Evolutionary conservation across 2,888 invertebrate genomes (phyloP).

Genomic region (Drosophila testacea): DNA sequence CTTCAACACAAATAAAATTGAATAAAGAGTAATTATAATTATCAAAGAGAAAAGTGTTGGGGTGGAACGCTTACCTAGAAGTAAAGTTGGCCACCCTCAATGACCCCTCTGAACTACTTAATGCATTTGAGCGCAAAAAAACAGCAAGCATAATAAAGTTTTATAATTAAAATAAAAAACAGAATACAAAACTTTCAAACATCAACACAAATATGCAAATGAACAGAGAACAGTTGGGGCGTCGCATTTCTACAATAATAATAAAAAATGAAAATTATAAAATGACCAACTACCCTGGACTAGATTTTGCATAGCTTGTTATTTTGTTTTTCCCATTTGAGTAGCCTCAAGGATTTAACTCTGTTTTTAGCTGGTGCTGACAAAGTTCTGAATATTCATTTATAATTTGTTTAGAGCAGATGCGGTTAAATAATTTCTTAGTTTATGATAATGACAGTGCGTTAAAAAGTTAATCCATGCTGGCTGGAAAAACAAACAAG

Average conservation of each 20-base stretch:
- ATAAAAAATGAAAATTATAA: background rate
- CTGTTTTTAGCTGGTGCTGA: background rate
- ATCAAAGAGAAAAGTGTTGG: conserved; percentile 7
- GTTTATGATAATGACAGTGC: background rate
- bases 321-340: conserved; percentile 10
- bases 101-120: conserved; percentile 10
- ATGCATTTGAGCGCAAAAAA: conserved; percentile 15
- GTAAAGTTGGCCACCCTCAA: background rate
- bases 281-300: conserved; percentile 1
- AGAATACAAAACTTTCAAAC: background rate
- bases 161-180: conserved; percentile 34
- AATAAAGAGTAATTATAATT: conserved; percentile 30
- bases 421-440: background rate
- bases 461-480: too few species aligned
- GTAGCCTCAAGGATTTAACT: background rate
- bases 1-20: conserved; percentile 20
- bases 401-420: conserved; percentile 8
- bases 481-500: too few species aligned
- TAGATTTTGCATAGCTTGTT: background rate
- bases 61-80: background rate
- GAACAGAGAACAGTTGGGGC: conserved; percentile 13
- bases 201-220: conserved; percentile 43
- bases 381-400: conserved; percentile 19
- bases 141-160: conserved; percentile 25
- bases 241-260: conserved; percentile 2